Percentiles rank a stretch among this genome's conserved stretches.
phyloP scores from a whole-genome alignment of 2,113 vertebrate species.

The Catharus minimus region DNA sequence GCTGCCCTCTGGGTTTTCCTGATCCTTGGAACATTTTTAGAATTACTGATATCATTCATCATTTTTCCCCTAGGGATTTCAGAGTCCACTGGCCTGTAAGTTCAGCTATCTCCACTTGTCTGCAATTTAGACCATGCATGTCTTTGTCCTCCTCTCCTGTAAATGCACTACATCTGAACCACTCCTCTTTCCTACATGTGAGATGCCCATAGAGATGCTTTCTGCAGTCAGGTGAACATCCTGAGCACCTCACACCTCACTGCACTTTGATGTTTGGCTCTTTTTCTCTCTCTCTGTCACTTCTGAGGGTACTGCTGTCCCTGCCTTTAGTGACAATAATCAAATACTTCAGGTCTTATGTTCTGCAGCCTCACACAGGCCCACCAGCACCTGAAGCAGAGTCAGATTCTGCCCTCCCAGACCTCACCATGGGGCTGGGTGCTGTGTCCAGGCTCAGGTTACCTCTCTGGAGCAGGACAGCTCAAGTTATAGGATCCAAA shows the following conservation, averaged over 20 bases:
- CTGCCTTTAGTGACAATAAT: neutral
- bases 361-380: neutral
- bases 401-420: neutral
- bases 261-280: accelerated
- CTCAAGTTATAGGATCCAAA: neutral
- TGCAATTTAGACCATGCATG: neutral
- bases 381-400: neutral
- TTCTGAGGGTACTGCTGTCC: neutral
- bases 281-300: neutral
- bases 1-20: neutral
- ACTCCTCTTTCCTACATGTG: neutral
- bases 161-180: neutral
- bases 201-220: neutral
- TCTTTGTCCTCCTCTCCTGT: neutral
- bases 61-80: neutral
- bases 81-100: neutral
- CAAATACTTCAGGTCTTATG: neutral
- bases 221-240: neutral
- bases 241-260: neutral
- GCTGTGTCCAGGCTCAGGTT: neutral
- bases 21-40: neutral
- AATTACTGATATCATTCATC: neutral
- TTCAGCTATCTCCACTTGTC: neutral
- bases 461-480: neutral
- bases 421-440: neutral